phyloP scores from a whole-genome alignment of 2,797 vertebrate genomes.

The Phaenicophaeus curvirostris region DNA sequence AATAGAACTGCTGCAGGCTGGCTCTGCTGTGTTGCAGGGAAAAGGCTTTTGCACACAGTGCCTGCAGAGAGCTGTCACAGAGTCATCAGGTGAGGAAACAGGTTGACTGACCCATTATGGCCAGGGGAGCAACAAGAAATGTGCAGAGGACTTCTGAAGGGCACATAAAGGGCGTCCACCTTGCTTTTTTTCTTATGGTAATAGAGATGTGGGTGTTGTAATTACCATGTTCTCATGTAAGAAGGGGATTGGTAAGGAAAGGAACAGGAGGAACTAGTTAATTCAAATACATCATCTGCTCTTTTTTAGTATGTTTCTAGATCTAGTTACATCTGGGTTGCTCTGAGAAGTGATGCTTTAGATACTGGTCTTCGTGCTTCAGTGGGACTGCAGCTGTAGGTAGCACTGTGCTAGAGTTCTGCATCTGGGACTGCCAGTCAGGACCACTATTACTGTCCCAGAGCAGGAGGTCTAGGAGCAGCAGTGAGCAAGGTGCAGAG shows the following conservation, averaged over 20 bases:
- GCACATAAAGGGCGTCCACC: background rate
- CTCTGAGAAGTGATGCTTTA: background rate
- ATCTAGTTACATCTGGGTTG: background rate
- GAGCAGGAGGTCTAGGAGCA: background rate
- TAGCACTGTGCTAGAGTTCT: background rate
- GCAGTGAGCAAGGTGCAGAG: background rate
- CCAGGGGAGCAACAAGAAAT: background rate
- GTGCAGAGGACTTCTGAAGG: background rate
- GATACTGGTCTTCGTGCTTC: background rate
- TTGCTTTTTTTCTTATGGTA: background rate
- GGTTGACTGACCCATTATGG: background rate
- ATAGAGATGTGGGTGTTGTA: conserved; percentile 16
- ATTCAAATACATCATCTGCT: background rate
- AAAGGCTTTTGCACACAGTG: background rate
- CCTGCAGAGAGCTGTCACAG: background rate
- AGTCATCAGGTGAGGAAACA: background rate
- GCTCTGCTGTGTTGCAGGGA: background rate
- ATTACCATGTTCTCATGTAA: background rate
- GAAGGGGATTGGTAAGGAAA: conserved; percentile 11
- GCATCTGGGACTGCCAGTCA: background rate
- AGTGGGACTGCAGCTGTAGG: background rate
- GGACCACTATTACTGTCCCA: background rate
- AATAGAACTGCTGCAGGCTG: conserved; percentile 44
- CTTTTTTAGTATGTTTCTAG: background rate
- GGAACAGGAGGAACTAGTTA: conserved; percentile 1